Evolutionary conservation across 2,797 vertebrate genomes (phyloP).

Genomic region (Pangasius mekongensis): DNA sequence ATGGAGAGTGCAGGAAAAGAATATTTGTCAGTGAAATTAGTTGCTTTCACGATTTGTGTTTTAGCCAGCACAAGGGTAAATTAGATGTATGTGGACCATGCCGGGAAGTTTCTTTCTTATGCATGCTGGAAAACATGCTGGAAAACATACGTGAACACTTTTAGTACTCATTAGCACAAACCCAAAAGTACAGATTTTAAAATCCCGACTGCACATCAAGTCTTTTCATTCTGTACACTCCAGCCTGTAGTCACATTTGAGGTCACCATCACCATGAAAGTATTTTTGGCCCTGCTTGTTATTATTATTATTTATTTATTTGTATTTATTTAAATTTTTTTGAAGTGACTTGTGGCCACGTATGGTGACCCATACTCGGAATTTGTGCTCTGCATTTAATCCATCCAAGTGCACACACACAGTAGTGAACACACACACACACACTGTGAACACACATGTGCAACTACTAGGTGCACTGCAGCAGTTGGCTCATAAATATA

Average conservation of each 20-base stretch:
- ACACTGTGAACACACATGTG: too few relatives aligned
- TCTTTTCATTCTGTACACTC: neutral
- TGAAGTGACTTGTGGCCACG: too few relatives aligned
- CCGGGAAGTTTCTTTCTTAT: neutral
- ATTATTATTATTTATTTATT: too few relatives aligned
- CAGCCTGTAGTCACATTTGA: neutral
- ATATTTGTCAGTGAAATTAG: constrained; percentile 27
- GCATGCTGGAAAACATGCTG: neutral
- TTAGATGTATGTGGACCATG: neutral
- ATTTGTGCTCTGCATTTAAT: too few relatives aligned
- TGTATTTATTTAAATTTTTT: too few relatives aligned
- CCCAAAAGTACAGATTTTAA: neutral
- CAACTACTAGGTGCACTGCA: neutral
- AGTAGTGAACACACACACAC: too few relatives aligned
- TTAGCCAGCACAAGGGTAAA: neutral
- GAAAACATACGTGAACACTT: too few relatives aligned
- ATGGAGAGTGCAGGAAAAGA: neutral
- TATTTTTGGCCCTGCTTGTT: neutral
- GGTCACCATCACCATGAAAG: neutral
- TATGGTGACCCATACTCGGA: too few relatives aligned
- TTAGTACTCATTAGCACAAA: neutral
- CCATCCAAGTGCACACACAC: too few relatives aligned
- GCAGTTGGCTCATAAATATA: neutral
- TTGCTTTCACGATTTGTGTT: neutral
- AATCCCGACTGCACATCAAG: neutral